Evolutionary conservation across 2,888 invertebrate genomes (phyloP).

Genomic region (Tetheella fluctuosa): DNA sequence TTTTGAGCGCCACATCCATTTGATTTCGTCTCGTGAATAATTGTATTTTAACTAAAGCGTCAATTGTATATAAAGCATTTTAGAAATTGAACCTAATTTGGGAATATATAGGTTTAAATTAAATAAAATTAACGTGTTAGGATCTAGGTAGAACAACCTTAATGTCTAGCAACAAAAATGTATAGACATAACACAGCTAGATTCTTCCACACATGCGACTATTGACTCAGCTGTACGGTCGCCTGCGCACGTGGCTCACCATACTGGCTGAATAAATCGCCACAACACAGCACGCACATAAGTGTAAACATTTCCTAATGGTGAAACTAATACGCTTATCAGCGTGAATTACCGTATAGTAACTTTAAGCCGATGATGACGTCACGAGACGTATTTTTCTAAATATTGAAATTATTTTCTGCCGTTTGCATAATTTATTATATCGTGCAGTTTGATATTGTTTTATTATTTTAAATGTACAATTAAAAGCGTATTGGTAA

Average conservation of each 20-base stretch:
- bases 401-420: background rate
- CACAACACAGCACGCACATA: slow-evolving; percentile 29
- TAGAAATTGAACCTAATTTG: too few relatives aligned
- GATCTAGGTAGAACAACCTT: too few relatives aligned
- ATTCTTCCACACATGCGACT: slow-evolving; percentile 29
- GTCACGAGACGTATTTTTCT: background rate
- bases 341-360: slow-evolving; percentile 12
- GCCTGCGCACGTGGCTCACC: slow-evolving; percentile 50
- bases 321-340: slow-evolving; percentile 24
- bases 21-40: too few relatives aligned
- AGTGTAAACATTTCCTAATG: slow-evolving; percentile 41
- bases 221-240: slow-evolving; percentile 49
- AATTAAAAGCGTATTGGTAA: too few relatives aligned
- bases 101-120: too few relatives aligned
- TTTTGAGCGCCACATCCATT: too few relatives aligned
- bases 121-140: too few relatives aligned
- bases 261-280: slow-evolving; percentile 37
- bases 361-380: background rate
- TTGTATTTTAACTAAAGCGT: too few relatives aligned
- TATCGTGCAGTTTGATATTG: too few relatives aligned
- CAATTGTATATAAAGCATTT: too few relatives aligned
- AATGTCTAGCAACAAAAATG: background rate
- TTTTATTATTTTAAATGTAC: too few relatives aligned
- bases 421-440: background rate
- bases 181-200: slow-evolving; percentile 1